Evolutionary conservation across 1,140 invertebrate genomes (phyloP).

Genomic region (Calosoma granatense): DNA sequence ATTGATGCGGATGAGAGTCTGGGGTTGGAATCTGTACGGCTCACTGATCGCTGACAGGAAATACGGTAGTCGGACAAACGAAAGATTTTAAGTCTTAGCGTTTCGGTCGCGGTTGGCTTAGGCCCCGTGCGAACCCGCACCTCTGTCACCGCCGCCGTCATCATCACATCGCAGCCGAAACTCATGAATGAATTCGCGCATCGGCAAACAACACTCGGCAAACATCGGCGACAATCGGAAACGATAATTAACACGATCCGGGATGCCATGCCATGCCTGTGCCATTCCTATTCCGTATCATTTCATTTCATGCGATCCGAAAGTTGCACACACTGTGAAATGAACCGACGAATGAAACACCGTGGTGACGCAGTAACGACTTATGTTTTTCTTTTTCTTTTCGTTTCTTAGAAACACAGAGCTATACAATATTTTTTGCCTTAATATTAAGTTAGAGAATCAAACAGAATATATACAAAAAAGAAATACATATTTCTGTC

Average conservation of each 20-base stretch:
- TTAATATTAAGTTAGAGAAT: too few species aligned
- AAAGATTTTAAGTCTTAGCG: too few species aligned
- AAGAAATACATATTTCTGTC: too few species aligned
- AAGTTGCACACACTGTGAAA: too few species aligned
- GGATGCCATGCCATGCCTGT: not conserved
- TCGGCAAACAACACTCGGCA: not conserved
- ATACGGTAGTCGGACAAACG: too few species aligned
- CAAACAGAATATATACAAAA: too few species aligned
- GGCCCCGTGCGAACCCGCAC: not conserved
- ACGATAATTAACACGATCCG: conserved; percentile 13
- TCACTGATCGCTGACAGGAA: not conserved
- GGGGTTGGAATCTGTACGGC: not conserved
- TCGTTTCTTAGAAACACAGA: not conserved
- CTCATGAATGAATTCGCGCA: conserved; percentile 15
- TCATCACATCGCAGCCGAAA: not conserved
- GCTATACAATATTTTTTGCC: not conserved
- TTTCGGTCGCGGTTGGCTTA: too few species aligned
- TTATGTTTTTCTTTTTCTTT: not conserved
- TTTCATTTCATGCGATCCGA: not conserved
- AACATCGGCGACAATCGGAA: conserved; percentile 13
- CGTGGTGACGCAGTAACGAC: not conserved
- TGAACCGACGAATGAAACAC: not conserved
- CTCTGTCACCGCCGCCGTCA: not conserved
- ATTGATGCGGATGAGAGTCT: not conserved
- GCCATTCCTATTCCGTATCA: not conserved